These are phyloP conservation scores for Gymnothorax reevesii DNA, from an alignment of 2,797 vertebrate genomes.

Conservation along the genomic window DNA sequence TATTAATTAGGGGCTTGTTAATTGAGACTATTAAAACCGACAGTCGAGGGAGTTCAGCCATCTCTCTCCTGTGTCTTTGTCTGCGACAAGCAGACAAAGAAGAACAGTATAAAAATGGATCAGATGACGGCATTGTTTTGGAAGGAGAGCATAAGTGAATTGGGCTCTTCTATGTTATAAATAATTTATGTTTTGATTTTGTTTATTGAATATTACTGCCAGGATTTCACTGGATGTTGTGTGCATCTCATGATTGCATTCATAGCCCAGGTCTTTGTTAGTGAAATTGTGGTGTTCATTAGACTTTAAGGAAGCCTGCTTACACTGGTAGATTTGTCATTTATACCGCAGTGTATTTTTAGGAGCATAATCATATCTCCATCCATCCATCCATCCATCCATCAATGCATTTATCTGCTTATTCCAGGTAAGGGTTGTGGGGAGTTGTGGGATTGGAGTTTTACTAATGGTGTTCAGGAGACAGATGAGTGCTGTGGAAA, in stretches of 20 bases:
- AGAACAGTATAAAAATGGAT: background rate
- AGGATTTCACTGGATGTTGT: background rate
- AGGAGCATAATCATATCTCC: background rate
- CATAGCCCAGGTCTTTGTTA: background rate
- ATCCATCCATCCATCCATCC: too few species aligned
- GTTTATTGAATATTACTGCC: background rate
- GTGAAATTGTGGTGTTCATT: background rate
- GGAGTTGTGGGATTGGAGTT: too few species aligned
- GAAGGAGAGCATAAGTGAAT: background rate
- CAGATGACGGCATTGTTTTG: background rate
- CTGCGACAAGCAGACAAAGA: background rate
- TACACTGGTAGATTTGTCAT: background rate
- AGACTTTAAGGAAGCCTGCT: background rate
- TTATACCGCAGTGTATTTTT: background rate
- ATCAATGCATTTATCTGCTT: too few species aligned
- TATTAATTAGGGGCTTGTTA: conserved; percentile 71
- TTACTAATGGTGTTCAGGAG: too few species aligned
- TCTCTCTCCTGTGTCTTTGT: conserved; percentile 46
- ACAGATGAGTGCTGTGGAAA: too few species aligned
- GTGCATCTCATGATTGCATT: background rate
- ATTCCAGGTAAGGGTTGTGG: too few species aligned
- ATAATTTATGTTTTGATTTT: too few species aligned
- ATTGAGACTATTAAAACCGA: conserved; percentile 68
- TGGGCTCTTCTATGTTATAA: too few species aligned
- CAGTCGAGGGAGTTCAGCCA: conserved; percentile 53